Percentiles rank a stretch among this genome's conserved stretches.
phyloP scores from a whole-genome alignment of 2,797 vertebrate species.

The Enteromius viviparus region DNA sequence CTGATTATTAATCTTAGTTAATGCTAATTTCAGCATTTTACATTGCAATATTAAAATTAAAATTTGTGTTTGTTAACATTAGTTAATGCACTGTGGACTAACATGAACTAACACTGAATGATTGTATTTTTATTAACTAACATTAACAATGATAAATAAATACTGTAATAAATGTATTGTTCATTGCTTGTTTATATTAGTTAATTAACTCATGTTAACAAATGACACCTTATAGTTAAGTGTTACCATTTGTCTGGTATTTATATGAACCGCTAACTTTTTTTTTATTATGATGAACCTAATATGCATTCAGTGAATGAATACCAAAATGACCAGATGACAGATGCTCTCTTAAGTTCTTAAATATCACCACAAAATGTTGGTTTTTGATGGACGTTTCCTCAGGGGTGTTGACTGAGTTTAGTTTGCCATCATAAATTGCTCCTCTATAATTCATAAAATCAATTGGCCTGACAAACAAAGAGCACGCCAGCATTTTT shows the following conservation, averaged over 20 bases:
- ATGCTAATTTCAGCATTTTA: no score
- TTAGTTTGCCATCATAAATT: conserved; percentile 42
- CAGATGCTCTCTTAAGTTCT: background rate
- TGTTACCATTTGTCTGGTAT: background rate
- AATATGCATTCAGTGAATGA: background rate
- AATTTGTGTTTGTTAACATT: no score
- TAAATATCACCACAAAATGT: background rate
- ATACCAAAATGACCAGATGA: background rate
- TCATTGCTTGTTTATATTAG: no score
- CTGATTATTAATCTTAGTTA: no score
- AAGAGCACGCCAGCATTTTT: conserved; percentile 14
- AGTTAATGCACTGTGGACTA: no score
- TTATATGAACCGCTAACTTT: background rate
- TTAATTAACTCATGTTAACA: no score
- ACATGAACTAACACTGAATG: no score
- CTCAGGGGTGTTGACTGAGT: background rate
- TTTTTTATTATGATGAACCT: background rate
- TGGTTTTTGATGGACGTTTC: conserved; percentile 9
- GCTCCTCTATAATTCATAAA: conserved; percentile 47
- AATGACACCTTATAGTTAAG: no score
- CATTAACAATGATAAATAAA: no score
- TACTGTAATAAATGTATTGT: no score
- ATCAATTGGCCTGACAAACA: conserved; percentile 45
- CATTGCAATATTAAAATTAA: no score
- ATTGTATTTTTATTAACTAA: no score